Conservation (phyloP, 2,888 invertebrate species). For the Horisme vitalbata region DNA sequence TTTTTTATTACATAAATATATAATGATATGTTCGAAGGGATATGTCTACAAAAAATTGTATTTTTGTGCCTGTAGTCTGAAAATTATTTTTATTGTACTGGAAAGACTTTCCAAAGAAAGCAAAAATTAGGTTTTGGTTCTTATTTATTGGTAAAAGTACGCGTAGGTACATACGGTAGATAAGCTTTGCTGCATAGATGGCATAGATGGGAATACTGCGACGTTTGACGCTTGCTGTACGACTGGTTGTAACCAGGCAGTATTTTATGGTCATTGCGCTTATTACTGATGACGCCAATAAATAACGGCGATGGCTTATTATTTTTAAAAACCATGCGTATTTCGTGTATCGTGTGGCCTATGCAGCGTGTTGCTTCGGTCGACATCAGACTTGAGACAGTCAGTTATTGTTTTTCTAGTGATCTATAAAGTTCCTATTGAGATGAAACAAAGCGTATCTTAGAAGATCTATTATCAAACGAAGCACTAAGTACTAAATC, state of each 20-base stretch:
- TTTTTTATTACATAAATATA: slow-evolving; percentile 1
- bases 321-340: not conserved
- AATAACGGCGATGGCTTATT: no score
- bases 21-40: slow-evolving; percentile 56
- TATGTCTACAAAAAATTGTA: slow-evolving; percentile 41
- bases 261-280: no score
- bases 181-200: not conserved
- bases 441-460: slow-evolving; percentile 34
- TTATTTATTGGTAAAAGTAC: not conserved
- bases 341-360: not conserved
- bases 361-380: not conserved
- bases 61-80: not conserved
- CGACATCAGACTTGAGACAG: slow-evolving; percentile 2
- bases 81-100: slow-evolving; percentile 12
- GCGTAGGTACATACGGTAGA: not conserved
- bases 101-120: slow-evolving; percentile 29
- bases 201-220: not conserved
- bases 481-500: slow-evolving; percentile 39
- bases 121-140: no score
- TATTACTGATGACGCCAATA: not conserved
- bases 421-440: slow-evolving; percentile 11
- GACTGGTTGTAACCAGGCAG: no score
- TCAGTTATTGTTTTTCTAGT: not conserved
- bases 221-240: not conserved
- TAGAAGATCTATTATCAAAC: slow-evolving; percentile 34